Evolutionary conservation across 1,140 invertebrate genomes (phyloP).

Genomic region (Lycorma delicatula): DNA sequence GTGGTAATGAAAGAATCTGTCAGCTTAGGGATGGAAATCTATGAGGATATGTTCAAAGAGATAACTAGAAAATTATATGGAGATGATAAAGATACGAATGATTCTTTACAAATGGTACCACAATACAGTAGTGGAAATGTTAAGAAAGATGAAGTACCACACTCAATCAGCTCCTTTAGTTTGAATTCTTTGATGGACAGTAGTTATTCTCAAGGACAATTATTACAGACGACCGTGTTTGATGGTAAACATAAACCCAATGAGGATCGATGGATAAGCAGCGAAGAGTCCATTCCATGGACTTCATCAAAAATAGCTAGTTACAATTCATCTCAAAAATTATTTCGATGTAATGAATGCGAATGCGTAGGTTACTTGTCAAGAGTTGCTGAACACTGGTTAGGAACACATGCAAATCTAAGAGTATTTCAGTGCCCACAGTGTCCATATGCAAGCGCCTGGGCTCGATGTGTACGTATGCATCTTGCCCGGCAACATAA

Average conservation of each 20-base stretch:
- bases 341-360: conserved; percentile 66
- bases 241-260: background rate
- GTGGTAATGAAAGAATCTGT: background rate
- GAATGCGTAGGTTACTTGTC: conserved; percentile 69
- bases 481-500: conserved; percentile 61
- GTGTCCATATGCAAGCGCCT: conserved; percentile 63
- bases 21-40: conserved; percentile 43
- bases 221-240: background rate
- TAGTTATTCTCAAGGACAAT: background rate
- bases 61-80: conserved; percentile 84
- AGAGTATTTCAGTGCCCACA: conserved; percentile 62
- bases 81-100: conserved; percentile 47
- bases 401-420: conserved; percentile 67
- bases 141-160: conserved; percentile 51
- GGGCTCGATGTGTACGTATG: conserved; percentile 63
- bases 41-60: conserved; percentile 76
- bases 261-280: conserved; percentile 54
- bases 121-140: conserved; percentile 38
- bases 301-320: conserved; percentile 59
- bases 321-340: conserved; percentile 60
- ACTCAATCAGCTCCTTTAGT: conserved; percentile 32
- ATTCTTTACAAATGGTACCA: conserved; percentile 37
- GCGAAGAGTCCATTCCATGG: conserved; percentile 57
- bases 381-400: conserved; percentile 72
- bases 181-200: conserved; percentile 1